phyloP scores from a whole-genome alignment of 2,113 vertebrate species.

The Mus spicilegus region DNA sequence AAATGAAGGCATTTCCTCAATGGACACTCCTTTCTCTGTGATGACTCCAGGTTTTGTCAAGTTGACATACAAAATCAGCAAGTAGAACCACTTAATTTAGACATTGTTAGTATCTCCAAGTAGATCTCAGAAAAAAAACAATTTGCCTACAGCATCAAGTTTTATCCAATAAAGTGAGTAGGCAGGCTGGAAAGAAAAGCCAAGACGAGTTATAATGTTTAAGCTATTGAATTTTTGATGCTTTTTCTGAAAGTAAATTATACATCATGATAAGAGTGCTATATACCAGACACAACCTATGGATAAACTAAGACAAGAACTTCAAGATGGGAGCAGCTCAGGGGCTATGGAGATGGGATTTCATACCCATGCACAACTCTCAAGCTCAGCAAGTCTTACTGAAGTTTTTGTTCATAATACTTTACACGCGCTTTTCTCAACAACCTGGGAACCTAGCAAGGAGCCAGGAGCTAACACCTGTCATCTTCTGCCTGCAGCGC shows the following conservation, averaged over 20 bases:
- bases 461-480: neutral
- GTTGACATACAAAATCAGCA: neutral
- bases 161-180: neutral
- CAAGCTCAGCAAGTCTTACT: neutral
- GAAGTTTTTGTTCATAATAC: neutral
- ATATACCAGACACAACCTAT: neutral
- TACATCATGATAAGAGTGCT: neutral
- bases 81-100: neutral
- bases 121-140: neutral
- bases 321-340: neutral
- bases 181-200: neutral
- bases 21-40: neutral
- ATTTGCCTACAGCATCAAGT: neutral
- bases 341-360: neutral
- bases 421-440: neutral
- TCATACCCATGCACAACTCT: neutral
- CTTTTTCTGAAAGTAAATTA: neutral
- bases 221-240: neutral
- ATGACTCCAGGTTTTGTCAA: neutral
- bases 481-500: too few species aligned
- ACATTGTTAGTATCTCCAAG: neutral
- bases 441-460: neutral
- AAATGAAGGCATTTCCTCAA: neutral
- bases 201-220: neutral
- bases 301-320: neutral